Percentiles rank a stretch among this genome's conserved stretches.
These are phyloP conservation scores for Sarcophaga bullata DNA, from an alignment of 1,140 invertebrate species.

Conservation along the genomic window DNA sequence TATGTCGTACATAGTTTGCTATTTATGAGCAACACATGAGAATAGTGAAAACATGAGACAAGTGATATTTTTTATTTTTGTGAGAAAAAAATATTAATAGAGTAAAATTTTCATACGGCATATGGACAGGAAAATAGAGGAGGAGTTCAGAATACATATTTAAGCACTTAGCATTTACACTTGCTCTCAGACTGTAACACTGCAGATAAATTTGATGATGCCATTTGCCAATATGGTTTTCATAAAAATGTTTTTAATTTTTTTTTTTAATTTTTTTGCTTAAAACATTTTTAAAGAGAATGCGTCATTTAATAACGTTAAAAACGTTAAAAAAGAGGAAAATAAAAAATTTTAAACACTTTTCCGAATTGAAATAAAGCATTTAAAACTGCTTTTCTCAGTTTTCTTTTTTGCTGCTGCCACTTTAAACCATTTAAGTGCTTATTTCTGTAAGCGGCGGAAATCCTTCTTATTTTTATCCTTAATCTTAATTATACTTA, in stretches of 20 bases:
- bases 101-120: background rate
- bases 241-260: background rate
- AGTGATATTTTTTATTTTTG: conserved; percentile 5
- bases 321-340: background rate
- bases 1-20: too few species aligned
- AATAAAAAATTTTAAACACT: background rate
- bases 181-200: background rate
- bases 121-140: background rate
- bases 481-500: conserved; percentile 65
- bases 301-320: conserved; percentile 30
- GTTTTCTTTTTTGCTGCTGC: conserved; percentile 13
- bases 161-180: conserved; percentile 33
- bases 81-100: background rate
- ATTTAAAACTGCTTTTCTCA: background rate
- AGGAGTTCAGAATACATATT: conserved; percentile 32
- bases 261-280: background rate
- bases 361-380: conserved; percentile 14
- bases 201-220: conserved; percentile 24
- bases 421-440: conserved; percentile 59
- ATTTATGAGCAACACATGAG: background rate
- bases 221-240: conserved; percentile 20
- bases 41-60: conserved; percentile 8
- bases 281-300: background rate
- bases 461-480: conserved; percentile 65
- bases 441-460: conserved; percentile 45